Conservation (phyloP, 2,888 invertebrate genomes). For the Selenia dentaria region DNA sequence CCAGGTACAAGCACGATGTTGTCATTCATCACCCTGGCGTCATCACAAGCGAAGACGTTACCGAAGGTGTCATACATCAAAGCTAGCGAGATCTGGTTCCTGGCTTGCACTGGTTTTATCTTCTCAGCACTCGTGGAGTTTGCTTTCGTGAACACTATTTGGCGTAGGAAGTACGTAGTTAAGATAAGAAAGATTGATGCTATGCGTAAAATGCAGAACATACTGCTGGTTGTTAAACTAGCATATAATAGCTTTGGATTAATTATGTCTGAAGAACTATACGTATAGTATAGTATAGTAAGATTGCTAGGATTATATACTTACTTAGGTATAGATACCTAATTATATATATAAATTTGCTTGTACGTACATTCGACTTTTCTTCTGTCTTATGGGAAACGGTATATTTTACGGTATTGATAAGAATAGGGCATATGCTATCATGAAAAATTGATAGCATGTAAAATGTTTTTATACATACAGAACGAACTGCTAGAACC, state of each 20-base stretch:
- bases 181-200: conserved; percentile 21
- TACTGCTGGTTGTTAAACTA: not conserved
- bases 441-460: too few relatives aligned
- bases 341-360: too few relatives aligned
- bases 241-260: not conserved
- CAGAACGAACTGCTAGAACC: too few relatives aligned
- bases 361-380: too few relatives aligned
- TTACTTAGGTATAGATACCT: too few relatives aligned
- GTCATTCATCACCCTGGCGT: conserved; percentile 94
- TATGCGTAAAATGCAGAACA: not conserved
- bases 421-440: too few relatives aligned
- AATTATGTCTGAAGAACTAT: too few relatives aligned
- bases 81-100: conserved; percentile 95
- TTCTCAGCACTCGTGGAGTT: conserved; percentile 94
- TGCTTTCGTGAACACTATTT: conserved; percentile 95
- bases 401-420: too few relatives aligned
- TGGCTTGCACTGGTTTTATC: conserved; percentile 93
- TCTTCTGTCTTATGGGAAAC: too few relatives aligned
- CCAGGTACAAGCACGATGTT: conserved; percentile 93
- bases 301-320: too few relatives aligned
- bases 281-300: too few relatives aligned
- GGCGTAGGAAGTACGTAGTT: conserved; percentile 89
- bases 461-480: too few relatives aligned
- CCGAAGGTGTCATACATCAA: conserved; percentile 96
- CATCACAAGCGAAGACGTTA: conserved; percentile 92